Base-by-base conservation (phyloP, 2,797 vertebrate species). In the Pelodytes ibericus region DNA sequence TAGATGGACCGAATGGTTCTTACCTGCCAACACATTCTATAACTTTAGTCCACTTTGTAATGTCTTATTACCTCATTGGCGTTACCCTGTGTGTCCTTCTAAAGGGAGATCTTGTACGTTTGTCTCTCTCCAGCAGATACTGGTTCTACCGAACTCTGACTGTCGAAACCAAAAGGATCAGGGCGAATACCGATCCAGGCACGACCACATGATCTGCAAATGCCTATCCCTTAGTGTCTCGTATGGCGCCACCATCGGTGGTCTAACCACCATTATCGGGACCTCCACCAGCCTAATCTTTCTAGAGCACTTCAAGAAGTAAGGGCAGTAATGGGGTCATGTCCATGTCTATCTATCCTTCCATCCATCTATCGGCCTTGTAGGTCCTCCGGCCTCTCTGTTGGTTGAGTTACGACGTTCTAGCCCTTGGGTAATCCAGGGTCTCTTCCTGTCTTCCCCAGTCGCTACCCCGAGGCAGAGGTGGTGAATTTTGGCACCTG, bases 221-320 rank as follows among this genome's bases (percentile, higher is more conserved):
- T 99, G 97, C 80, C 93, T 99, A 61, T 95, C 97, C 0, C 91
- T 99, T 81, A 98, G 96, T 87, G 95, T 99, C 82, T 97, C 96
- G 2, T 99, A 99, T 0, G 96, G 97, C 0, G 96, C 97, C 0
- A 99, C 97, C 59, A 98, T 99, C 0, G 97, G 97, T 0, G 97
- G 97, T 4, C 93, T 99, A 79, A 98, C 95, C 87, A 99, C 97
- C 84, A 97, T 98, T 89, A 99, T 97, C 0, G 97, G 97, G 51
- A 99, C 97, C 1, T 99, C 97, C 7, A 99, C 96, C 84, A 99
- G 95, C 88, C 95, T 99, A 82, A 99, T 99, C 77, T 99, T 99
- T 78, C 89, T 98, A 0, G 97, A 99, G 75, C 96, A 99, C 86
- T 99, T 99, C 86, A 98, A 98, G 92, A 98, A 89, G 97, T 99